Conservation (phyloP, 2,888 invertebrate species). For the Hipparchia sbordonii region DNA sequence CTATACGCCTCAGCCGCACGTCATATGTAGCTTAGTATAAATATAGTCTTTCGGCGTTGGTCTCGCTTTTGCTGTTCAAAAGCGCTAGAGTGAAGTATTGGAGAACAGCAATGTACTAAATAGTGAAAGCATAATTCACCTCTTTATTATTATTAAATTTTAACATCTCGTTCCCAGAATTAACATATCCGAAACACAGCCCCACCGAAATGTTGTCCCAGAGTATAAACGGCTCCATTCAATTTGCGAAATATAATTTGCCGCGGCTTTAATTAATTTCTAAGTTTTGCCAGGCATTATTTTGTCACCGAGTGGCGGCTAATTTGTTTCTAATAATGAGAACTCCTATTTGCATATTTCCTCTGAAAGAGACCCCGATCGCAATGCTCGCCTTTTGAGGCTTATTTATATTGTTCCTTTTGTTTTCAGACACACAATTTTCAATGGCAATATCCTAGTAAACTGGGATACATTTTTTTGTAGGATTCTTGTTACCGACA, state of each 20-base stretch:
- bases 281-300: conserved; percentile 50
- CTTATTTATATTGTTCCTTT: conserved; percentile 11
- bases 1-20: background rate
- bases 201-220: conserved; percentile 47
- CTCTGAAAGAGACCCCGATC: background rate
- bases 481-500: too few relatives aligned
- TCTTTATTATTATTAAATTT: conserved; percentile 32
- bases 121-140: conserved; percentile 1
- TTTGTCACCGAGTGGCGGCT: conserved; percentile 48
- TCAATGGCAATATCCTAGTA: background rate
- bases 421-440: background rate
- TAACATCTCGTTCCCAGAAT: conserved; percentile 50
- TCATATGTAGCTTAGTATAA: background rate
- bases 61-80: background rate
- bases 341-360: conserved; percentile 15
- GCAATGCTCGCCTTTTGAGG: conserved; percentile 1
- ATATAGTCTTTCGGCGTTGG: too few relatives aligned
- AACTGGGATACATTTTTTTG: too few relatives aligned
- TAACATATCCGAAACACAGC: conserved; percentile 55
- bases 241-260: conserved; percentile 63
- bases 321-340: conserved; percentile 44
- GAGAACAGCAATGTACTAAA: background rate
- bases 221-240: conserved; percentile 60
- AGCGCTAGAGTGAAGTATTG: background rate
- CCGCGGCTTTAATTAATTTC: conserved; percentile 62